A percentile compares a stretch with the other conserved stretches of the same genome.
phyloP scores from a whole-genome alignment of 2,888 invertebrate species.

The Azorinus chamasolen region DNA sequence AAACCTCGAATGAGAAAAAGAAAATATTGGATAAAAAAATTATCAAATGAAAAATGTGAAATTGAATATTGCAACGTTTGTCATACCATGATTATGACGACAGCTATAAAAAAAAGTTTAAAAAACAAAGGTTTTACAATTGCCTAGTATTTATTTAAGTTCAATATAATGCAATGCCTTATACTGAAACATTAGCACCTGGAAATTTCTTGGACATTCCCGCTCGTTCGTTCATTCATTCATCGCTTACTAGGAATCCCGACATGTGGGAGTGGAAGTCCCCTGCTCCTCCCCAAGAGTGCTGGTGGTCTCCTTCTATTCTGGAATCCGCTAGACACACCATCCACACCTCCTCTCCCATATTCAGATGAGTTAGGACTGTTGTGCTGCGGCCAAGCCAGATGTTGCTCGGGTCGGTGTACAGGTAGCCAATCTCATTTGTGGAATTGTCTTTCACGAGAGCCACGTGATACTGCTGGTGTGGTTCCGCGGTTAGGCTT shows the following conservation, averaged over 20 bases:
- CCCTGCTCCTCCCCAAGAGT: constrained; percentile 38
- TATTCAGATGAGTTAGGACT: constrained; percentile 28
- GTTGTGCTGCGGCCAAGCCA: constrained; percentile 44
- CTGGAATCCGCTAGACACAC: constrained; percentile 38
- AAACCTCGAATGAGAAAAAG: too few relatives aligned
- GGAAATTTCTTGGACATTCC: too few relatives aligned
- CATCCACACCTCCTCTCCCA: constrained; percentile 53
- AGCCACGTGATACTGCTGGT: constrained; percentile 22
- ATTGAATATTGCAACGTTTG: too few relatives aligned
- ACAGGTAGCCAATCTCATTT: constrained; percentile 45
- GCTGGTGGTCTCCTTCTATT: constrained; percentile 37
- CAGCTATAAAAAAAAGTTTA: too few relatives aligned
- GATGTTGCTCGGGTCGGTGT: constrained; percentile 17
- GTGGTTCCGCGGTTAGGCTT: constrained; percentile 18
- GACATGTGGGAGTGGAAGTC: constrained; percentile 53
- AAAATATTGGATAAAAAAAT: too few relatives aligned
- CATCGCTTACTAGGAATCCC: constrained; percentile 37
- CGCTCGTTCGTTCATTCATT: too few relatives aligned
- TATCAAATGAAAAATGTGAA: too few relatives aligned
- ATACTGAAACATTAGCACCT: too few relatives aligned
- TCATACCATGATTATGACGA: too few relatives aligned
- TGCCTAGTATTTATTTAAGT: too few relatives aligned
- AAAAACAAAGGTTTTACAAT: too few relatives aligned
- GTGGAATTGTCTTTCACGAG: constrained; percentile 36
- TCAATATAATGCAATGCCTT: too few relatives aligned